Percentiles rank a stretch among this genome's conserved stretches.
Conservation (phyloP, 2,113 vertebrate species). For the Ophiodon elongatus region DNA sequence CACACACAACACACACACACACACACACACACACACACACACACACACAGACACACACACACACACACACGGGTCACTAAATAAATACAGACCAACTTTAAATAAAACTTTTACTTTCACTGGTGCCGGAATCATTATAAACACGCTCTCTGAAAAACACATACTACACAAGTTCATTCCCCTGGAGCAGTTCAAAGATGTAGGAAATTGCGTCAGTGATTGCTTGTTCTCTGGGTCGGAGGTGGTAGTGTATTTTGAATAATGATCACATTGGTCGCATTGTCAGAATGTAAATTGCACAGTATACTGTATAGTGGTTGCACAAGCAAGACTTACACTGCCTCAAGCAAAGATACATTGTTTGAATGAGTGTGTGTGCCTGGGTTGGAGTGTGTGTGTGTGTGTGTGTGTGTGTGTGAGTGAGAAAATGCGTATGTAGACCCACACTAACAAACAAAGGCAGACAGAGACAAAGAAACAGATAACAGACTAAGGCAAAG, state of each 20-base stretch:
- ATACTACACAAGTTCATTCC: slow-evolving; percentile 48
- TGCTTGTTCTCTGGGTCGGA: slow-evolving; percentile 60
- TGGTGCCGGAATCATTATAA: slow-evolving; percentile 25
- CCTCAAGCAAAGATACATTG: slow-evolving; percentile 60
- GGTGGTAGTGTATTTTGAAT: slow-evolving; percentile 69
- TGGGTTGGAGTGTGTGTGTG: not conserved
- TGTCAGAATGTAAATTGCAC: slow-evolving; percentile 75
- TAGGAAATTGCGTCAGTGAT: slow-evolving; percentile 72
- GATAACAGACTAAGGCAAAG: slow-evolving; percentile 1
- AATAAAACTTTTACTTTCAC: slow-evolving; percentile 49
- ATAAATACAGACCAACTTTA: slow-evolving; percentile 37
- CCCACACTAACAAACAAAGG: slow-evolving; percentile 39
- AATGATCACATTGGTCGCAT: slow-evolving; percentile 69
- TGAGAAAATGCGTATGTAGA: slow-evolving; percentile 3
- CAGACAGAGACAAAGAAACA: slow-evolving; percentile 27
- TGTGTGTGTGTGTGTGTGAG: slow-evolving; percentile 20
- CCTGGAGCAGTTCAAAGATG: slow-evolving; percentile 64
- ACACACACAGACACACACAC: not conserved
- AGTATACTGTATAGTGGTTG: slow-evolving; percentile 47
- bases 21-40: slow-evolving; percentile 16
- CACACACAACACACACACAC: slow-evolving; percentile 6
- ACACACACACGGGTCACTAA: slow-evolving; percentile 10
- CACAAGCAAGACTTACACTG: slow-evolving; percentile 46
- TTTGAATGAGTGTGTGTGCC: slow-evolving; percentile 33
- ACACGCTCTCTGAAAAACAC: slow-evolving; percentile 44